Conservation (phyloP, 2,888 invertebrate species). For the Ctena decussata region DNA sequence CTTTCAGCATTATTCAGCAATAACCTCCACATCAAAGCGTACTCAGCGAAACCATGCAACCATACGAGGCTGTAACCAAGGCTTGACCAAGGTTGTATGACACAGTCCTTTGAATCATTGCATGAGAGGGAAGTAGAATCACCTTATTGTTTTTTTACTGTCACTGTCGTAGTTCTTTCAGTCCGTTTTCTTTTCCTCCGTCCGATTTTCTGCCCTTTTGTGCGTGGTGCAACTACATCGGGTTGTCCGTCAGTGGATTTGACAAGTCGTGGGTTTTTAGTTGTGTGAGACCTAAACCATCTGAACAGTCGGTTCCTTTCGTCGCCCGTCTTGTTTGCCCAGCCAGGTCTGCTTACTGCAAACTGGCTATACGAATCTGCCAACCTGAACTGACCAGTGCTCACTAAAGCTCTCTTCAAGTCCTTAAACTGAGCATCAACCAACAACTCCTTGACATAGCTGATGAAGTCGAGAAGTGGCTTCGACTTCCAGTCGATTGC, state of each 20-base stretch:
- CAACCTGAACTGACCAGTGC: slow-evolving; percentile 2
- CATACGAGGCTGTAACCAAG: neutral
- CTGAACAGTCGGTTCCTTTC: neutral
- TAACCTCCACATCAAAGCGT: too few species aligned
- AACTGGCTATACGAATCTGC: neutral
- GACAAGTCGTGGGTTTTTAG: neutral
- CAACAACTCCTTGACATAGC: neutral
- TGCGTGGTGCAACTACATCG: slow-evolving; percentile 30
- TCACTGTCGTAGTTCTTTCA: neutral
- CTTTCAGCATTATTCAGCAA: too few species aligned
- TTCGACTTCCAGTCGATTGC: slow-evolving; percentile 27
- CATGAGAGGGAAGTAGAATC: neutral
- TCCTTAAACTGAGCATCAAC: slow-evolving; percentile 23
- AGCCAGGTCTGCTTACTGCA: slow-evolving; percentile 16
- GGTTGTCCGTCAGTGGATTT: slow-evolving; percentile 25
- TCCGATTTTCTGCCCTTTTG: slow-evolving; percentile 41
- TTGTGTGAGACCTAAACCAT: neutral
- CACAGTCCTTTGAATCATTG: neutral
- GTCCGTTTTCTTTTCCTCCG: slow-evolving; percentile 20
- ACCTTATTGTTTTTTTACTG: neutral
- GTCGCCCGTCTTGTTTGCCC: slow-evolving; percentile 26
- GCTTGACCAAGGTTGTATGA: neutral
- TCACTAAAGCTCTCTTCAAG: slow-evolving; percentile 13
- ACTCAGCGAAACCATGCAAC: neutral
- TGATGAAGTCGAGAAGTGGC: slow-evolving; percentile 19